Evolutionary conservation across 2,888 invertebrate genomes (phyloP), one percentile per base, ranked within the genome.

Genomic region (Synanthedon formicaeformis): DNA sequence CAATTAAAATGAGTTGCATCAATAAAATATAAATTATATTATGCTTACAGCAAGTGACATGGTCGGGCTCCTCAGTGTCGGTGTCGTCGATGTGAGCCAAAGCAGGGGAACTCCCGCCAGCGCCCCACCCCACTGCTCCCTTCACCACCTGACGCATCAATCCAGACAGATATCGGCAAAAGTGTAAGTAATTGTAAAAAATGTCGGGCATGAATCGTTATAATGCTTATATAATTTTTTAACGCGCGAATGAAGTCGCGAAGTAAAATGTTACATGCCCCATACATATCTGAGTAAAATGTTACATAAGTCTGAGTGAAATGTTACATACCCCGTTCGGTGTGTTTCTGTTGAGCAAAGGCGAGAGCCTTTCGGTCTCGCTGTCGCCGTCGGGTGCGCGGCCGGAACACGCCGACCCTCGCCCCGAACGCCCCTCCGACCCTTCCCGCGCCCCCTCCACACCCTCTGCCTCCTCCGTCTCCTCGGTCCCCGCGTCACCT

Each of bases 291-390:
- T 23, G 23, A 23, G 23, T 23, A 23, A 23, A 23, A 34, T 34
- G 27, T 8, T 34, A 34, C 27, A 34, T 27, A 3, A 6, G 27
- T 27, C 6, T 27, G 6, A 6, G 27, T 27, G 1, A 27, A 27
- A 27, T 27, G 27, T 8, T 18, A 53, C 66, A 62, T 18, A 78
- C 78, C 63, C 80, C 78, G 51, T 76, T 80, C 34, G 71, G 60
- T 45, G 68, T 65, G 51, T 89, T 87, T 18, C 75, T 79, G 1
- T 83, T 75, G 51, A 95, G 84, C 40, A 95, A 78, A 14, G 95
- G 95, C 14, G 95, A 95, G 53, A 94, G 78, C 62, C 95, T 92
- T 78, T 95, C 95, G 51, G 92, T 92, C 75, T 95, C 95, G 70
- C 95, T 95, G 70, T 95, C 94, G 50, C 88, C 81, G 41, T 85